Percentiles rank a stretch among this genome's conserved stretches.
These are phyloP conservation scores for Parthenolecanium corni DNA, from an alignment of 2,888 invertebrate species.

Conservation along the genomic window DNA sequence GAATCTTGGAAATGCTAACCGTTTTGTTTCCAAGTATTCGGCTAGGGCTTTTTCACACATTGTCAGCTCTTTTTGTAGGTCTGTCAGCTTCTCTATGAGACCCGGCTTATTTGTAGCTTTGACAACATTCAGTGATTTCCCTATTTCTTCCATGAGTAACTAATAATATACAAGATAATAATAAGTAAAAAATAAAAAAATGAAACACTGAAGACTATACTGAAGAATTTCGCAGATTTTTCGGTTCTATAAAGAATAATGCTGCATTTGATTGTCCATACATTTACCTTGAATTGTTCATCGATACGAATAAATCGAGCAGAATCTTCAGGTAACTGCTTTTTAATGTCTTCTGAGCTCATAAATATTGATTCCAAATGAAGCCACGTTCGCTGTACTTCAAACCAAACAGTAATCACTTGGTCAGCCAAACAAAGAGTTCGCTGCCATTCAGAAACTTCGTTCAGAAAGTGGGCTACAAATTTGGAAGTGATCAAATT, in stretches of 20 bases:
- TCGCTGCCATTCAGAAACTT: conserved; percentile 89
- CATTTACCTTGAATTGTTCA: conserved; percentile 65
- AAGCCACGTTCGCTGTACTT: conserved; percentile 94
- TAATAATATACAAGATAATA: conserved; percentile 11
- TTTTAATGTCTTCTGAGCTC: conserved; percentile 92
- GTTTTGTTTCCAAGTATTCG: conserved; percentile 91
- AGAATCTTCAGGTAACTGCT: conserved; percentile 87
- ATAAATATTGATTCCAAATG: conserved; percentile 96
- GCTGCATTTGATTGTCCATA: too few relatives aligned
- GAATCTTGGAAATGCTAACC: conserved; percentile 88
- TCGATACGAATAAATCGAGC: conserved; percentile 85
- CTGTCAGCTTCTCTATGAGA: conserved; percentile 65
- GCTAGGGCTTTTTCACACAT: conserved; percentile 93
- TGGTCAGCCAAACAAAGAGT: conserved; percentile 87
- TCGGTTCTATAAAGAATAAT: too few relatives aligned
- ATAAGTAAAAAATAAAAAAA: too few relatives aligned
- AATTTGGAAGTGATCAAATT: conserved; percentile 94
- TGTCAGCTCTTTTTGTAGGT: conserved; percentile 69
- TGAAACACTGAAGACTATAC: too few relatives aligned
- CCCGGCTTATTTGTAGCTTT: conserved; percentile 79
- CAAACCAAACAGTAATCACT: conserved; percentile 84
- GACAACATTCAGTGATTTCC: conserved; percentile 76
- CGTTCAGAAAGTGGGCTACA: conserved; percentile 87
- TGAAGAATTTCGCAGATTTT: too few relatives aligned
- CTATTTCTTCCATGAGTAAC: conserved; percentile 60